A percentile compares a stretch with the other conserved stretches of the same genome.
Evolutionary conservation across 1,140 invertebrate species (phyloP).

Genomic region (Bathynomus jamesi): DNA sequence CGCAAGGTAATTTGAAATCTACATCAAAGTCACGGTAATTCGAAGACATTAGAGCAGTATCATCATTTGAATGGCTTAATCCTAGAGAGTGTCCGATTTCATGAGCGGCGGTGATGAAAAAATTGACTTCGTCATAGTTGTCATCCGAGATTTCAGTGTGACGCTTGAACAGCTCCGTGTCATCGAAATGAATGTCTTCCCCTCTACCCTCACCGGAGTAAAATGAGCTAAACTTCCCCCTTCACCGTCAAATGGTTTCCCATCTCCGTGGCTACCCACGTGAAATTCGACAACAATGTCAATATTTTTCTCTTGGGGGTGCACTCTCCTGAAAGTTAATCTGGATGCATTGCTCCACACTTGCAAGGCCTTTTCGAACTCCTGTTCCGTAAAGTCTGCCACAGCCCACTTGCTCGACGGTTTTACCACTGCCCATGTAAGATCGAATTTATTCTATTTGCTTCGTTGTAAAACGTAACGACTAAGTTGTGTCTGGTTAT

Average conservation of each 20-base stretch:
- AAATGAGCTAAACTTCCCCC: conserved; percentile 45
- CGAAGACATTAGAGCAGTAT: conserved; percentile 85
- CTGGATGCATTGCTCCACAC: conserved; percentile 37
- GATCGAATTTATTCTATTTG: conserved; percentile 14
- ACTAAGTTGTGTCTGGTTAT: too few relatives aligned
- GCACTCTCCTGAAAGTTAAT: conserved; percentile 26
- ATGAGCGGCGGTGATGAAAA: conserved; percentile 85
- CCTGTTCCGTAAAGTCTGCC: not conserved
- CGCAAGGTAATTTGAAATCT: conserved; percentile 41
- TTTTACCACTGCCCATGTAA: conserved; percentile 8
- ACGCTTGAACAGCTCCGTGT: conserved; percentile 43
- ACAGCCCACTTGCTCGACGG: not conserved
- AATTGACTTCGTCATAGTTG: conserved; percentile 66
- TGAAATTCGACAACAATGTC: conserved; percentile 38
- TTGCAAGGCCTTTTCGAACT: conserved; percentile 35
- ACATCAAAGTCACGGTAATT: conserved; percentile 60
- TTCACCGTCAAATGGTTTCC: conserved; percentile 39
- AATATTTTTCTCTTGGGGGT: not conserved
- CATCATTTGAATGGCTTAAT: conserved; percentile 75
- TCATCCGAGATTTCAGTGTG: not conserved
- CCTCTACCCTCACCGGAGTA: conserved; percentile 39
- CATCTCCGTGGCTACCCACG: conserved; percentile 37
- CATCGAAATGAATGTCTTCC: conserved; percentile 45
- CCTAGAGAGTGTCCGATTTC: conserved; percentile 91
- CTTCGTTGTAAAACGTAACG: conserved; percentile 6